These are phyloP conservation scores for Tyto alba DNA, from an alignment of 2,113 vertebrate species.

Conservation along the genomic window DNA sequence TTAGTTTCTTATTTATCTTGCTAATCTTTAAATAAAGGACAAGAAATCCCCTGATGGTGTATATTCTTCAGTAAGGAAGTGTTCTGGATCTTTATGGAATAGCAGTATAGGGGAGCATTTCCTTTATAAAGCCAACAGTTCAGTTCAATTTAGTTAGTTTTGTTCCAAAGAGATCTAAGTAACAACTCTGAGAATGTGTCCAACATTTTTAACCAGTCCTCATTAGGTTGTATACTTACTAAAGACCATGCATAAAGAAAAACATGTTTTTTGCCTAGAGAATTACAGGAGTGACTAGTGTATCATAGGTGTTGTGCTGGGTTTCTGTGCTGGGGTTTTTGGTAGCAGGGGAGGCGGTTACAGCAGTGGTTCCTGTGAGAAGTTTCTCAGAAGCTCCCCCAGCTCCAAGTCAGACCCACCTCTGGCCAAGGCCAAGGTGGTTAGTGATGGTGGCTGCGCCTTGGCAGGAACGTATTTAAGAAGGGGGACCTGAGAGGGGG, in stretches of 20 bases:
- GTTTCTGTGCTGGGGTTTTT: too few relatives aligned
- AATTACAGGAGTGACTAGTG: neutral
- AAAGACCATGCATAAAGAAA: neutral
- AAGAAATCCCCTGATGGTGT: neutral
- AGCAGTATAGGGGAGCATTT: neutral
- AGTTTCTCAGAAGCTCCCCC: too few relatives aligned
- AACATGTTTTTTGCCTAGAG: neutral
- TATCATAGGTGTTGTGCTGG: too few relatives aligned
- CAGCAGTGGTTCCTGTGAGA: too few relatives aligned
- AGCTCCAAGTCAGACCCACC: too few relatives aligned
- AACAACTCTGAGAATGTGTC: neutral
- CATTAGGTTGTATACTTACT: neutral
- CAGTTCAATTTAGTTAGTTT: neutral
- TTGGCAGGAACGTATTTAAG: too few relatives aligned
- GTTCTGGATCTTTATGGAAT: neutral
- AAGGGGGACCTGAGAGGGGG: too few relatives aligned
- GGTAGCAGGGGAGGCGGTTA: too few relatives aligned
- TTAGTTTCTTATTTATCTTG: neutral
- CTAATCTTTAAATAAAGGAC: neutral
- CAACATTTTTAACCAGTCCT: neutral
- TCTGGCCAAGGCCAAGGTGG: too few relatives aligned
- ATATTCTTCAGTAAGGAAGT: neutral
- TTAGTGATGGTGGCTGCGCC: too few relatives aligned
- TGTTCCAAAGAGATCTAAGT: neutral
- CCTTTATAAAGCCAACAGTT: neutral